Base-by-base conservation (phyloP, 2,113 vertebrate species). In the Centropus bengalensis region DNA sequence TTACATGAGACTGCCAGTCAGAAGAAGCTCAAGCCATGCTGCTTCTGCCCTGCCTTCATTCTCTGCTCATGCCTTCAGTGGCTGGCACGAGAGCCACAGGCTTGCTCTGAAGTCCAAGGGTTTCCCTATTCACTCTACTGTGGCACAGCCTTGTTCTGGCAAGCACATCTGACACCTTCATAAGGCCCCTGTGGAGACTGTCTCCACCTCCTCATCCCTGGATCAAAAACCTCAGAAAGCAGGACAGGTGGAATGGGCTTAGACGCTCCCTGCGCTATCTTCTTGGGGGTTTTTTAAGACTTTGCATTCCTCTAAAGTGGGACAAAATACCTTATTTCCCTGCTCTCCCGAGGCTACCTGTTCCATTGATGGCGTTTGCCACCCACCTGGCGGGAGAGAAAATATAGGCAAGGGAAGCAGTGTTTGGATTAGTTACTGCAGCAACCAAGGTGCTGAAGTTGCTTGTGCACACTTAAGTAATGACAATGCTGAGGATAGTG, bases 401-500 rank as follows among this genome's bases (percentile, higher is more conserved):
- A 74, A 21, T 30, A 44, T 0, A 9, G 18, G 42, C 60, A 56
- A 71, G 54, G 14, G 59, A 74, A 69, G 49, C 52, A 58, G 45
- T n/a, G n/a, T 70, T 93, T 77, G 45, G 56, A 85, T 93, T 82
- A 77, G 86, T 44, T 86, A 10, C 42, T 82, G 80, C 21, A 32
- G 78, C 24, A 2, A 90, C 66, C 60, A 28, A 77, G 82, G 59
- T 80, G 70, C 70, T 89, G 8, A 93, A 70, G 89, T 96, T 94
- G 92, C 90, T 86, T 94, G 88, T 92, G 67, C 40, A 2, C 95
- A 62, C 73, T 89, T 71, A 93, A 91, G 56, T 68, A 88, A 94
- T 77, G 91, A 82, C 81, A 86, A 69, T 92, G 93, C 77, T 89
- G 85, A 92, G 91, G 88, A 88, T 87, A 93, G 84, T 73, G 68